Evolutionary conservation across 2,888 invertebrate species (phyloP).

Genomic region (Melanostoma scalare): DNA sequence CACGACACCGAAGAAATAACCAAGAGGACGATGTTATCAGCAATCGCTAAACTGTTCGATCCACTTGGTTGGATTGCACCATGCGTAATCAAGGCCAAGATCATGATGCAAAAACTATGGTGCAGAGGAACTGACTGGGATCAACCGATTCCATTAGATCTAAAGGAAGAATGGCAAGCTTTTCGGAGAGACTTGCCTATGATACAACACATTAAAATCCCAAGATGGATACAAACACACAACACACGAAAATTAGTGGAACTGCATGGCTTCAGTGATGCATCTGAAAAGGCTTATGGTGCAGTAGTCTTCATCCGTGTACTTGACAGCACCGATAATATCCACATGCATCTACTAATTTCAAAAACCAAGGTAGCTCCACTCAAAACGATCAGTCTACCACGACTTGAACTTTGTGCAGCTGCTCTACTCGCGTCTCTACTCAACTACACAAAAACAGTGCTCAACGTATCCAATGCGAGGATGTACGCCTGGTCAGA

Average conservation of each 20-base stretch:
- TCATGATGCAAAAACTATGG: constrained; percentile 20
- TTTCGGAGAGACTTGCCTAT: constrained; percentile 6
- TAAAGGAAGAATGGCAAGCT: constrained; percentile 16
- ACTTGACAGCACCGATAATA: background rate
- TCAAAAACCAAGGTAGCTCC: constrained; percentile 65
- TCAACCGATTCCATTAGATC: constrained; percentile 9
- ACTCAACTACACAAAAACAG: background rate
- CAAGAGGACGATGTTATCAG: constrained; percentile 21
- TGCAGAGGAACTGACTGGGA: constrained; percentile 23
- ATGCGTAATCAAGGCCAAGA: constrained; percentile 23
- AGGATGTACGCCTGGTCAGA: constrained; percentile 58
- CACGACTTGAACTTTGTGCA: constrained; percentile 60
- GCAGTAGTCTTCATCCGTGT: constrained; percentile 13
- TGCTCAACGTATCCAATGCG: background rate
- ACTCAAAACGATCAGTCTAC: constrained; percentile 56
- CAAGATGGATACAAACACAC: constrained; percentile 33
- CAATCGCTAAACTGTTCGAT: constrained; percentile 35
- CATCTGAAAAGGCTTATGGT: constrained; percentile 17
- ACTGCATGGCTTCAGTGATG: constrained; percentile 3
- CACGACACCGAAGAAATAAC: background rate
- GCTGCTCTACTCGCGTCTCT: constrained; percentile 53
- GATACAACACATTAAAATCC: constrained; percentile 20
- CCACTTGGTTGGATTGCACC: constrained; percentile 29
- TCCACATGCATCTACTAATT: constrained; percentile 23
- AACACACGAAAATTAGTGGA: background rate